Conservation (phyloP, 2,888 invertebrate species). For the Itoplectis maculator region DNA sequence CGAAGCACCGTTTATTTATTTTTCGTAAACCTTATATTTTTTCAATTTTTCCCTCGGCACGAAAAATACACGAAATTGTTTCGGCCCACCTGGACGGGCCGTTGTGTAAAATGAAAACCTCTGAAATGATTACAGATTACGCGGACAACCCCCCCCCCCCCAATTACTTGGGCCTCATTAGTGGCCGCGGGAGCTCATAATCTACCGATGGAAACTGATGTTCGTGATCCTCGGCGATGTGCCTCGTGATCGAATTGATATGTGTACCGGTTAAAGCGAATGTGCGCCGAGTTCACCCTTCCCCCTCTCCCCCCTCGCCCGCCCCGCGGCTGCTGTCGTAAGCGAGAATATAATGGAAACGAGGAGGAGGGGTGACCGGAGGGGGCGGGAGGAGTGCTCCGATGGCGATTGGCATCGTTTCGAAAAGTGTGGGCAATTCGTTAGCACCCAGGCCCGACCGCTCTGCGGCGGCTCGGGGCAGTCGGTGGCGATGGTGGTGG, state of each 20-base stretch:
- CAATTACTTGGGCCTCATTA: constrained; percentile 20
- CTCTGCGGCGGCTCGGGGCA: constrained; percentile 18
- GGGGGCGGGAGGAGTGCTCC: constrained; percentile 11
- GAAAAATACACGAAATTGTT: background rate
- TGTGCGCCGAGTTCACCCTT: constrained; percentile 28
- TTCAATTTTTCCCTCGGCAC: background rate
- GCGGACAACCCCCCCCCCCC: background rate
- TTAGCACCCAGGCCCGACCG: constrained; percentile 61
- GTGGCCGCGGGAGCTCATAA: background rate
- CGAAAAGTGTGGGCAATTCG: constrained; percentile 66
- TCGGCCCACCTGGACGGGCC: no score
- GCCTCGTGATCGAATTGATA: constrained; percentile 32
- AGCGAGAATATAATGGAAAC: constrained; percentile 63
- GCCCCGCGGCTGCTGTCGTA: constrained; percentile 58
- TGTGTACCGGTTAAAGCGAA: constrained; percentile 20
- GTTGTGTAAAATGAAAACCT: no score
- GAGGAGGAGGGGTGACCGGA: constrained; percentile 20
- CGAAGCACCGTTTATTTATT: no score
- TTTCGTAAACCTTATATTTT: no score
- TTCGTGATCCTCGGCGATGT: constrained; percentile 21
- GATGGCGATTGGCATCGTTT: constrained; percentile 66
- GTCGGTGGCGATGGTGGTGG: constrained; percentile 16
- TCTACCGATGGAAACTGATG: constrained; percentile 34
- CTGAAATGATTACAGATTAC: background rate
- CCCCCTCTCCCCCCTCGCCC: no score